Base-by-base conservation (phyloP, 2,113 vertebrate species). In the Circaetus gallicus region DNA sequence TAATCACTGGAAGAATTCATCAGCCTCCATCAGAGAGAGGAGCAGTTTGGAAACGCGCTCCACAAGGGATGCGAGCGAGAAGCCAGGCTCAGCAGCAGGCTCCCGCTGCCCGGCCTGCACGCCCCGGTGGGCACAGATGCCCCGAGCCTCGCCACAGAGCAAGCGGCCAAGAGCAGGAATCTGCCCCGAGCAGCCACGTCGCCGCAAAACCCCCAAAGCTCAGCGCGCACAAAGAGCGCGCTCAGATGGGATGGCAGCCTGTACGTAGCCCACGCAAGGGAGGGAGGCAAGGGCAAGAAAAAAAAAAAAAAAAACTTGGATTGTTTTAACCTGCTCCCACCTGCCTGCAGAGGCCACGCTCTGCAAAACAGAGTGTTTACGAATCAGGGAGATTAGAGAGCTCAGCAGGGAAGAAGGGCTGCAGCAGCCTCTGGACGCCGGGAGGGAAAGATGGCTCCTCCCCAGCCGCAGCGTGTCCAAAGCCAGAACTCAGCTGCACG, bases 251-350 rank as follows among this genome's bases (percentile, higher is more conserved):
- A 67, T 4, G 53, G 80, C 59, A 63, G 52, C 67, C 72, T 6
- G 0, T 3, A 3, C 7, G 2, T 0, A 28, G 77, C 77, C 59
- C 53, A 18, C 25, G 3, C 4, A 0, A 58, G 38, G 47, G 52
- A 74, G 36, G 72, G 74, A 58, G 11, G 42, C 8, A 13, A 55
- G 25, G 9, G 16, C 10, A 29, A 47, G 13, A 11, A 19, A 19
- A 13, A 19, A 11, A 19, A 19, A 13, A 19, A 36, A 42, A 25
- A 28, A 56, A 2, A 55, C 34, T 25, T 5, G 49, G 32, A 28
- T 50, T 29, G 63, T 76, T 71, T 50, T 20, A 77, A 77, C 32
- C 86, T 81, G 73, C 73, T 90, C 86, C 82, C 86, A 86, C 38
- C 62, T 52, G 59, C 49, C 65, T 16, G 53, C 10, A 5, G 80